Percentiles rank a stretch among this genome's conserved stretches.
Conservation (phyloP, 2,797 vertebrate species). For the Rhinella marina region DNA sequence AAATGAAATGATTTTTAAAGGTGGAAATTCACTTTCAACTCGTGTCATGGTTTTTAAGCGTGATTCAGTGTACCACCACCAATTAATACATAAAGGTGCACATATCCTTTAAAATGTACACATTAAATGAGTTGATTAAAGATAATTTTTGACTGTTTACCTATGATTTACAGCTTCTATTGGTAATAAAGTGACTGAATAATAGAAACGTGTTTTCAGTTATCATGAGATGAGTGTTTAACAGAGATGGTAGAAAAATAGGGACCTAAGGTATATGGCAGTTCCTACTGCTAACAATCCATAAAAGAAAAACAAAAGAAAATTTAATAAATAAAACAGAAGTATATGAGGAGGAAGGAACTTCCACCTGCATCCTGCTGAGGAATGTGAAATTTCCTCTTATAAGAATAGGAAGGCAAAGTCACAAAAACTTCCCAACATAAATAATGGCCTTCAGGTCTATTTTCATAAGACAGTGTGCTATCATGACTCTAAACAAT, state of each 20-base stretch:
- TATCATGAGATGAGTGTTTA: neutral
- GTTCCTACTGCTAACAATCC: neutral
- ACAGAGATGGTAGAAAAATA: neutral
- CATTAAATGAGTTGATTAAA: no score
- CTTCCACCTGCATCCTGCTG: conserved; percentile 28
- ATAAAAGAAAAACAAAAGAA: neutral
- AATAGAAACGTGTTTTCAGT: neutral
- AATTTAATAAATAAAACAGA: neutral
- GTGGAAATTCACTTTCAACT: no score
- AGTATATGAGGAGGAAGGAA: conserved; percentile 6
- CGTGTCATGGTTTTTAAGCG: no score
- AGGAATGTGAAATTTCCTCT: conserved; percentile 26
- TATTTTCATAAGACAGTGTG: conserved; percentile 6
- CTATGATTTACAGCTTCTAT: neutral
- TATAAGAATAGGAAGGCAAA: conserved; percentile 22
- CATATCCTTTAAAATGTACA: no score
- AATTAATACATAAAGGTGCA: no score
- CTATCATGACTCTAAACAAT: neutral
- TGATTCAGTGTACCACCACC: no score
- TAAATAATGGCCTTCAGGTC: neutral
- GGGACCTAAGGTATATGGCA: neutral
- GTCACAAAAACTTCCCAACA: conserved; percentile 17
- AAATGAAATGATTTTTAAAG: no score
- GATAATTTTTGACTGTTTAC: neutral
- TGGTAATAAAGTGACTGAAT: neutral